phyloP scores from a whole-genome alignment of 2,797 vertebrate species.

The Rhincodon typus region DNA sequence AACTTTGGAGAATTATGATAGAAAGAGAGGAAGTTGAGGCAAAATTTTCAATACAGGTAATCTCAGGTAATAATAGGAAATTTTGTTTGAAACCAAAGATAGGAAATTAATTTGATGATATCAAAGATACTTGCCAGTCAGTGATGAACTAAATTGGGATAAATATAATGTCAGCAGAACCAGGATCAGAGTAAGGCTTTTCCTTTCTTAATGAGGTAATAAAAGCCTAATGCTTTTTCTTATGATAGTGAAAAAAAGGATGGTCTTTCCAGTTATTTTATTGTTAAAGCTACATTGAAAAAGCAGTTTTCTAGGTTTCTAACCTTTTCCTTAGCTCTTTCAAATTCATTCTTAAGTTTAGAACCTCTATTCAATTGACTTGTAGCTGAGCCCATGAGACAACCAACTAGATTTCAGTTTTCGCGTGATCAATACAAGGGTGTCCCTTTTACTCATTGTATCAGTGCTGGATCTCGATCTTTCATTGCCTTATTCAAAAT shows the following conservation, averaged over 20 bases:
- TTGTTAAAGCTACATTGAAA: neutral
- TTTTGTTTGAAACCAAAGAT: neutral
- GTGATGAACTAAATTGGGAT: neutral
- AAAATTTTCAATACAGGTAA: neutral
- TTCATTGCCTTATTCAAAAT: neutral
- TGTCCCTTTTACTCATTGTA: neutral
- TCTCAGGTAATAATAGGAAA: neutral
- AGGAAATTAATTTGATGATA: neutral
- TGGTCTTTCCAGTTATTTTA: neutral
- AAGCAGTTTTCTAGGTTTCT: neutral
- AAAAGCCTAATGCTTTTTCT: neutral
- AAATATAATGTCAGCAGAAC: neutral
- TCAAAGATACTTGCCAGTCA: neutral
- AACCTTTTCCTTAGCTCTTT: neutral
- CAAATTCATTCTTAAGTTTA: neutral
- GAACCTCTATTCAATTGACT: neutral
- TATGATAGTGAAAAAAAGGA: neutral
- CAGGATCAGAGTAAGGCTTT: neutral
- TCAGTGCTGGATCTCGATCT: neutral
- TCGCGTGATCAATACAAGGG: neutral
- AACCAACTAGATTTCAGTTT: neutral
- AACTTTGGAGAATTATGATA: neutral
- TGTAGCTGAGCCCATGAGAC: neutral
- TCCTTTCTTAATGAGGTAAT: neutral
- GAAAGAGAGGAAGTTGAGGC: neutral